Base-by-base conservation (phyloP, 2,888 invertebrate species). In the Pandemis cinnamomeana region DNA sequence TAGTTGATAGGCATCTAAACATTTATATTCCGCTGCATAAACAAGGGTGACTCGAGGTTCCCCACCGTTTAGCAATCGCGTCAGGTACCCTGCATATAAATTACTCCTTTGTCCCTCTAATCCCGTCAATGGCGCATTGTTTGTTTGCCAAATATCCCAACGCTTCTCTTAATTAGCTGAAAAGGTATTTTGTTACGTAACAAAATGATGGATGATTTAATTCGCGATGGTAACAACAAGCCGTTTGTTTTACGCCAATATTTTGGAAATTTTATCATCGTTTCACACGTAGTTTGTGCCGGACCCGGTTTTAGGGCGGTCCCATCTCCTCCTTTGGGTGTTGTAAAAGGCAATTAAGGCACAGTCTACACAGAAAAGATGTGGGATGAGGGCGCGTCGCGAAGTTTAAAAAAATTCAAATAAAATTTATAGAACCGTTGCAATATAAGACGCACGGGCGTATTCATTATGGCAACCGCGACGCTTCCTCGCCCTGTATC, bases 1-100 rank as follows among this genome's bases (percentile, higher is more conserved):
- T 70, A 72, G 75, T 71, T 58, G 63, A 71, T 74, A 66, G 71
- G 69, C 62, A 70, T 55, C 72, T 55, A 75, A 75, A 66, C 68
- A 48, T 71, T 75, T 66, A 71, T 72, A 64, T 48, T 46, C 60
- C 62, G 70, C 46, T 72, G 69, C 68, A 70, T 75, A 72, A 75
- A 75, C 60, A 55, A 62, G 74, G 70, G 73, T 64, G 73, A 41
- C 20, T 5, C 27, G 27, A 42, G 71, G 68, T 55, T 48, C 27
- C 71, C 64, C 68, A 46, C 71, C 42, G 72, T 63, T 72, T 60
- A 61, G 72, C 72, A 75, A 75, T 75, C 75, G 68, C 71, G 75
- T 72, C 75, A 75, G 75, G 75, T 75, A 71, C 20, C 71, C 72
- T 75, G 72, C 75, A 69, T 69, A 75, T 75, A 75, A 75, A 75